Evolutionary conservation across 2,113 vertebrate genomes (phyloP).

Genomic region (Oxyura jamaicensis): DNA sequence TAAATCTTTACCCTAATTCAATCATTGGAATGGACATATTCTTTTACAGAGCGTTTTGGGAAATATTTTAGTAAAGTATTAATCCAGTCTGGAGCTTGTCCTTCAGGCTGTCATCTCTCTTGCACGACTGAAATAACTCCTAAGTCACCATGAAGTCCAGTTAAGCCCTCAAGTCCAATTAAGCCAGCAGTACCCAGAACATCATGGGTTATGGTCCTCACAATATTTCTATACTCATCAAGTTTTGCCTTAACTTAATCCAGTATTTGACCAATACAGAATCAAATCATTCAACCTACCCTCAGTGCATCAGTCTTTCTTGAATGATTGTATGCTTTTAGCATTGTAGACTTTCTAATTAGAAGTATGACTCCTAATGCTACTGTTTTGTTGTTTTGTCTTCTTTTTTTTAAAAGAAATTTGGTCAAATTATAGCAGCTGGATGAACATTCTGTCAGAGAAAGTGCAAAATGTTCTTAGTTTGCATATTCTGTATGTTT

Average conservation of each 20-base stretch:
- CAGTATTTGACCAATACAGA: neutral
- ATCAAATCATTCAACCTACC: neutral
- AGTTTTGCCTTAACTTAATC: neutral
- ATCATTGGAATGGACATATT: neutral
- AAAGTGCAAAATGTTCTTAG: conserved; percentile 53
- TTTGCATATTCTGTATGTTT: conserved; percentile 24
- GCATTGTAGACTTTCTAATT: neutral
- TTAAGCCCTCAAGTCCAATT: neutral
- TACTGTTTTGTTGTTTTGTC: fast-evolving
- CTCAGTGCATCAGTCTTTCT: neutral
- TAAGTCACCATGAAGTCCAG: neutral
- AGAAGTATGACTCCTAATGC: neutral
- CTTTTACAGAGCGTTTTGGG: neutral
- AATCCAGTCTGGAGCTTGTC: neutral
- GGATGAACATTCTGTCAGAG: conserved; percentile 43
- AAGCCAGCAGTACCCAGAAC: neutral
- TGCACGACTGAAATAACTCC: neutral
- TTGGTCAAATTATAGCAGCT: conserved; percentile 17
- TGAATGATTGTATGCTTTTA: neutral
- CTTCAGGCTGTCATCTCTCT: neutral
- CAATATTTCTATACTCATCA: neutral
- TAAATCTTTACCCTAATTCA: neutral
- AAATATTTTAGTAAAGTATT: neutral
- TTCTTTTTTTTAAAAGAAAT: neutral
- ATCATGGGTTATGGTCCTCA: neutral